Evolutionary conservation across 2,113 vertebrate species (phyloP).

Genomic region (Nesogale talazaci): DNA sequence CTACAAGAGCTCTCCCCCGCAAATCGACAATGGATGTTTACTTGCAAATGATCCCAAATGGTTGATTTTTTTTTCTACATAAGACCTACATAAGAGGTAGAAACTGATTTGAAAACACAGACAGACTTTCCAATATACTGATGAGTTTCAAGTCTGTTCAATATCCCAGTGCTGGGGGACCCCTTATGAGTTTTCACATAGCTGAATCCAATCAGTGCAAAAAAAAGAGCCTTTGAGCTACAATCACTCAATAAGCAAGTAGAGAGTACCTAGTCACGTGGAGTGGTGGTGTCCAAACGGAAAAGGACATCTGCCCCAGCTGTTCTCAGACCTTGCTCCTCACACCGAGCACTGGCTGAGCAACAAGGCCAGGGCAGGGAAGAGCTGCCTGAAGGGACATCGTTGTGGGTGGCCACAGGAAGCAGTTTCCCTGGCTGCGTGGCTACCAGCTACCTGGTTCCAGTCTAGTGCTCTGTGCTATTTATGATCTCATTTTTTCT

Average conservation of each 20-base stretch:
- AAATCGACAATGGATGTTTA: too few species aligned
- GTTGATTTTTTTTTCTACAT: background rate
- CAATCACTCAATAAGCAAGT: conserved; percentile 47
- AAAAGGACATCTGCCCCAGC: conserved; percentile 67
- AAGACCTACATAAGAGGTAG: background rate
- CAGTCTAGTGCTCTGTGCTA: conserved; percentile 15
- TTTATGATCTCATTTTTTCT: conserved; percentile 37
- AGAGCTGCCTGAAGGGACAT: conserved; percentile 63
- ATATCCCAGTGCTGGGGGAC: background rate
- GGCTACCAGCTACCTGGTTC: conserved; percentile 25
- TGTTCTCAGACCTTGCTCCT: conserved; percentile 68
- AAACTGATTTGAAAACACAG: conserved; percentile 36
- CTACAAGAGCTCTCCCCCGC: too few species aligned
- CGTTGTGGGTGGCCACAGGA: conserved; percentile 50
- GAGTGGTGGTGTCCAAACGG: conserved; percentile 51
- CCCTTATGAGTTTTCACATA: background rate
- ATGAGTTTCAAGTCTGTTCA: background rate
- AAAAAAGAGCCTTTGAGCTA: background rate
- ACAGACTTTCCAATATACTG: background rate
- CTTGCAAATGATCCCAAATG: background rate
- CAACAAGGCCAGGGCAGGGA: conserved; percentile 48
- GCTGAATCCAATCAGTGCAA: background rate
- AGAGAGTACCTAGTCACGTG: conserved; percentile 9
- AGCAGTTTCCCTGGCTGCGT: conserved; percentile 52
- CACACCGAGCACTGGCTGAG: conserved; percentile 45